Percentiles rank a stretch among this genome's conserved stretches.
These are phyloP conservation scores for Cyprinodon variegatus DNA, from an alignment of 2,113 vertebrate species.

Conservation along the genomic window DNA sequence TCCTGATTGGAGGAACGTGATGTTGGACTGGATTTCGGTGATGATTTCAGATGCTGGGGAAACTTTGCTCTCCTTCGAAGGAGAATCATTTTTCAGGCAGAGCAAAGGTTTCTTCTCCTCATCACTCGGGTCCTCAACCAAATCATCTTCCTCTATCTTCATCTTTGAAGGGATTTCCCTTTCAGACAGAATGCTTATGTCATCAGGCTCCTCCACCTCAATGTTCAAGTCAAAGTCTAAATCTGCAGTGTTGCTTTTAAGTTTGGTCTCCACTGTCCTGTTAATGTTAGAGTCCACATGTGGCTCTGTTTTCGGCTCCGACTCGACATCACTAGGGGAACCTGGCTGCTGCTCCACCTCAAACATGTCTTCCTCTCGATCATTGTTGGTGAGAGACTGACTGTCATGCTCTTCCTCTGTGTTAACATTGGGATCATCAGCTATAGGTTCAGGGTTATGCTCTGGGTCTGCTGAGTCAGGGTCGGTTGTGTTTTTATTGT, in stretches of 20 bases:
- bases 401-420: constrained; percentile 42
- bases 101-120: constrained; percentile 67
- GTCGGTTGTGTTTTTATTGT: constrained; percentile 87
- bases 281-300: constrained; percentile 49
- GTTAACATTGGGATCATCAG: constrained; percentile 75
- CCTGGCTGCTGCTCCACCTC: constrained; percentile 28
- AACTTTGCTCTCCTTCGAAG: constrained; percentile 33
- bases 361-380: constrained; percentile 57
- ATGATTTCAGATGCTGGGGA: constrained; percentile 53
- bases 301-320: constrained; percentile 39
- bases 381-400: constrained; percentile 64
- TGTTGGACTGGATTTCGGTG: constrained; percentile 58
- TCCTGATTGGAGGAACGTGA: constrained; percentile 55
- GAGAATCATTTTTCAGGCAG: constrained; percentile 37
- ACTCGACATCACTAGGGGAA: constrained; percentile 22
- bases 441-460: constrained; percentile 50
- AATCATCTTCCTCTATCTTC: constrained; percentile 64
- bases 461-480: constrained; percentile 67
- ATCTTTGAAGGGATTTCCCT: constrained; percentile 67
- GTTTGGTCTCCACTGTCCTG: constrained; percentile 32
- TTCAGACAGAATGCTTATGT: constrained; percentile 75
- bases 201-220: constrained; percentile 67
- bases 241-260: constrained; percentile 50
- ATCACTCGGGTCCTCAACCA: constrained; percentile 38
- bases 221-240: constrained; percentile 48